Evolutionary conservation across 1,140 invertebrate genomes (phyloP), one percentile per base, ranked within the genome.

Genomic region (Apis cerana): DNA sequence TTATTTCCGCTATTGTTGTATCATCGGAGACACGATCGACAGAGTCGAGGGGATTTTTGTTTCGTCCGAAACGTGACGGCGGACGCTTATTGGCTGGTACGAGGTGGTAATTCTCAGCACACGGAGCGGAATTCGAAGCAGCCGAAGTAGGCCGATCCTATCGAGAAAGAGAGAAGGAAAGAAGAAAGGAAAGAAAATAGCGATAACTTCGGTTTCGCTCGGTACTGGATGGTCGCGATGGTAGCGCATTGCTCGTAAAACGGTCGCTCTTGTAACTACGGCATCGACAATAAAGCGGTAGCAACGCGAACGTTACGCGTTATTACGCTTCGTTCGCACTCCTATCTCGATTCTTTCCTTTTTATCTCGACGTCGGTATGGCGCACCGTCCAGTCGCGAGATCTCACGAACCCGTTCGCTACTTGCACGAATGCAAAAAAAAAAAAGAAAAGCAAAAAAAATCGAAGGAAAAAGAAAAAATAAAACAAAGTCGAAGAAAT

Each of bases 181-280:
- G 64, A 10, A 33, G 23, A 1, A 11, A 33, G 43, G 74, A 19
- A 76, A 76, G 76, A 77, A 87, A 86, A 67, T 61, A 76, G 52
- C 85, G 64, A 87, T 86, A 87, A 80, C 70, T 86, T 86, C 68
- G 61, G 61, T 33, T 72, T 61, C 33, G 69, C 64, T 9, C 27
- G 5, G 23, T 23, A 59, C 71, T 65, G 71, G 59, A 21, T 71
- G 13, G 71, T 62, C 58, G 54, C n/a, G 17, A 76, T 82, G 72
- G 75, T 59, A 68, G n/a, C 33, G 27, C 61, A 70, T 15, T 43
- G 27, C 64, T 86, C 84, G 59, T 87, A 83, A 87, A 83, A 82
- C 82, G 33, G 65, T 72, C 67, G 80, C 84, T 80, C 70, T 52
- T 84, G 76, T 84, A 84, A 86, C 81, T 84, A 68, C 76, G 33